Evolutionary conservation across 1,140 invertebrate species (phyloP).

Genomic region (Drosophila sulfurigaster): DNA sequence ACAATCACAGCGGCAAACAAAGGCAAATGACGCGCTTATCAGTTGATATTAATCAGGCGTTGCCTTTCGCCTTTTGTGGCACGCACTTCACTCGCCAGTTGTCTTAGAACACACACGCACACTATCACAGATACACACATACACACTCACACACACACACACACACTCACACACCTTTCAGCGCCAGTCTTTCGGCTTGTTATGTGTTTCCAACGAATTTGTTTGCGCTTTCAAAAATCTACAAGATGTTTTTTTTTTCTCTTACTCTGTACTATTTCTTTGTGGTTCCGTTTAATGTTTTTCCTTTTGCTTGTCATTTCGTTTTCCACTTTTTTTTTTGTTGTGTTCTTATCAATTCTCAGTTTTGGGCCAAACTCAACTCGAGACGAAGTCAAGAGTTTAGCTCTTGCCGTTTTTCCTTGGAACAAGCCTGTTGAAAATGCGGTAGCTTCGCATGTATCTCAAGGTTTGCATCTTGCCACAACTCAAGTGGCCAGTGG

Average conservation of each 20-base stretch:
- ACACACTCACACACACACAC: slow-evolving; percentile 7
- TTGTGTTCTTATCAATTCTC: slow-evolving; percentile 66
- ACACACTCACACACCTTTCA: slow-evolving; percentile 50
- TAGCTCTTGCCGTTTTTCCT: slow-evolving; percentile 64
- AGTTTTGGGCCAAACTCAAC: slow-evolving; percentile 60
- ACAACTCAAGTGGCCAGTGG: slow-evolving; percentile 28
- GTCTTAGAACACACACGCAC: slow-evolving; percentile 24
- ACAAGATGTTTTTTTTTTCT: slow-evolving; percentile 50
- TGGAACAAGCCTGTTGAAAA: slow-evolving; percentile 42
- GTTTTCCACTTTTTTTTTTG: slow-evolving; percentile 20
- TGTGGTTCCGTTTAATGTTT: slow-evolving; percentile 27
- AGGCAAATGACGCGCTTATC: slow-evolving; percentile 78
- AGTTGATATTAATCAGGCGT: slow-evolving; percentile 81
- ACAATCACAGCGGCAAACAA: slow-evolving; percentile 60
- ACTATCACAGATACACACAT: slow-evolving; percentile 9
- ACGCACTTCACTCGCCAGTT: slow-evolving; percentile 41
- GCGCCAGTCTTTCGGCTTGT: slow-evolving; percentile 54
- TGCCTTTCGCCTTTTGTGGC: slow-evolving; percentile 56
- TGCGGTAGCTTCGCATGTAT: slow-evolving; percentile 34
- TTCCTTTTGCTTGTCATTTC: slow-evolving; percentile 28
- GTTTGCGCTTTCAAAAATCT: slow-evolving; percentile 70
- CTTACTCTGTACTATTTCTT: neutral
- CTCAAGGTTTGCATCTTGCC: slow-evolving; percentile 23
- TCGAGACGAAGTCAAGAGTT: slow-evolving; percentile 11
- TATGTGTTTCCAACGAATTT: slow-evolving; percentile 57